These are phyloP conservation scores for Deilephila porcellus DNA, from an alignment of 2,888 invertebrate genomes.

Conservation along the genomic window DNA sequence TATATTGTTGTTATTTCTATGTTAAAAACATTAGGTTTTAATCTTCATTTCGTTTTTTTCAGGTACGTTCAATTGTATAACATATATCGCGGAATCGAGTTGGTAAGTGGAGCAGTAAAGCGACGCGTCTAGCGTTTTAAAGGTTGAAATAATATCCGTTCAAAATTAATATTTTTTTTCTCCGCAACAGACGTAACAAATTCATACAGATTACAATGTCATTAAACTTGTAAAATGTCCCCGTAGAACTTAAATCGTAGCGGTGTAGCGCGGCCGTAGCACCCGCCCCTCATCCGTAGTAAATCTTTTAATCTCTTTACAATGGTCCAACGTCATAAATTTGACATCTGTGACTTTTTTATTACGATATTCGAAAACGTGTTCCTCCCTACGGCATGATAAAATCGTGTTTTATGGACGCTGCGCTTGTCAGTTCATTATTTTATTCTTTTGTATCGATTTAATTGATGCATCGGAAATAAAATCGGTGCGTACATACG, in stretches of 20 bases:
- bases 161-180: slow-evolving; percentile 9
- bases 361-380: slow-evolving; percentile 83
- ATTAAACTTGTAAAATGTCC: slow-evolving; percentile 63
- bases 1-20: background rate
- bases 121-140: too few species aligned
- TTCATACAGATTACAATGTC: slow-evolving; percentile 61
- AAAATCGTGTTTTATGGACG: slow-evolving; percentile 83
- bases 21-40: background rate
- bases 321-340: slow-evolving; percentile 83
- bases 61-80: slow-evolving; percentile 18
- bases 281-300: slow-evolving; percentile 65
- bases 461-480: slow-evolving; percentile 57
- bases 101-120: background rate
- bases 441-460: slow-evolving; percentile 77
- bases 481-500: slow-evolving; percentile 39
- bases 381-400: slow-evolving; percentile 81
- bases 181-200: slow-evolving; percentile 36
- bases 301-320: slow-evolving; percentile 85
- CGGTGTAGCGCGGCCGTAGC: slow-evolving; percentile 55
- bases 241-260: slow-evolving; percentile 62
- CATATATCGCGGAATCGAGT: background rate
- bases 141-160: too few species aligned
- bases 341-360: slow-evolving; percentile 85
- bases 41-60: background rate
- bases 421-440: slow-evolving; percentile 76